phyloP scores from a whole-genome alignment of 2,888 invertebrate genomes.

The Acanthococcus lagerstroemiae region DNA sequence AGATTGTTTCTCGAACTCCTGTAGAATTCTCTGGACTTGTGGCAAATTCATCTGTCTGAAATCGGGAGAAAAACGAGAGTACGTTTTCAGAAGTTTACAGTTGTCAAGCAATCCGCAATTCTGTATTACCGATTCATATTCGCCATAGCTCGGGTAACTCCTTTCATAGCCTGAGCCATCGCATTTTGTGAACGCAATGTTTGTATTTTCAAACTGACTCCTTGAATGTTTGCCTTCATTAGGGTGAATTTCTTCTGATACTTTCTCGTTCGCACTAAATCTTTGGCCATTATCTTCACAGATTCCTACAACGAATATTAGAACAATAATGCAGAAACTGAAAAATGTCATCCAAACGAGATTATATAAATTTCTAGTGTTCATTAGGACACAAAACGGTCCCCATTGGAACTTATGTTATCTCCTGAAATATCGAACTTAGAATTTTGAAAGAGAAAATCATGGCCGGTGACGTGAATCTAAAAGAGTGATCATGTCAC shows the following conservation, averaged over 20 bases:
- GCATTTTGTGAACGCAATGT: constrained; percentile 95
- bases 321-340: constrained; percentile 20
- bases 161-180: constrained; percentile 99
- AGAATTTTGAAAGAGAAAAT: too few relatives aligned
- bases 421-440: too few relatives aligned
- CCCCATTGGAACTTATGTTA: too few relatives aligned
- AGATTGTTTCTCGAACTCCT: constrained; percentile 98
- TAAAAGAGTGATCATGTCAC: too few relatives aligned
- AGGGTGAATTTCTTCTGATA: constrained; percentile 98
- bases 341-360: too few relatives aligned
- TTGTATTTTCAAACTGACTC: constrained; percentile 93
- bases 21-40: constrained; percentile 93
- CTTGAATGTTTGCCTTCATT: constrained; percentile 99
- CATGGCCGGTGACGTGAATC: too few relatives aligned
- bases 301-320: too few relatives aligned
- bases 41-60: constrained; percentile 83
- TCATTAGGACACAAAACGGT: too few relatives aligned
- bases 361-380: too few relatives aligned
- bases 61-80: constrained; percentile 1
- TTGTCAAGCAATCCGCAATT: neutral
- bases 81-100: neutral
- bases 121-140: constrained; percentile 79
- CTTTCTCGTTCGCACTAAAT: constrained; percentile 86
- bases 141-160: constrained; percentile 96
- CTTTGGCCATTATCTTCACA: constrained; percentile 99